Evolutionary conservation across 1,140 invertebrate species (phyloP), one percentile per base, ranked within the genome.

Genomic region (Caerostris darwini): DNA sequence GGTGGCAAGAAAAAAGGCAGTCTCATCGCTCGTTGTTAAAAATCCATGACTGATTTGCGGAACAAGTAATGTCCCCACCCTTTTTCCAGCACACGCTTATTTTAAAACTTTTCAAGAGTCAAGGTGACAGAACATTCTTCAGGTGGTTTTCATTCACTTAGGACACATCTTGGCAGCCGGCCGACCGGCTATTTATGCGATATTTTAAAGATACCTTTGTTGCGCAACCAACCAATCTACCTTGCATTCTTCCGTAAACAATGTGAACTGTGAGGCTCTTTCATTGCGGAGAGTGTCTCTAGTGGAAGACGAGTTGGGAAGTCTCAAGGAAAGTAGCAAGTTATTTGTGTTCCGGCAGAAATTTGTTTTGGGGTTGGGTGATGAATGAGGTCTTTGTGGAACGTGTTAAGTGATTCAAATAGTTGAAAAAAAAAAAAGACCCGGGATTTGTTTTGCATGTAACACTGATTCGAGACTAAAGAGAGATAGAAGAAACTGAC

Each of bases 91-190:
- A 10, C 56, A 50, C 59, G 82, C 19, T 57, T 64, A 64, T 57
- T 88, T 88, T 88, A 88, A 88, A 88, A 64, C 19, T 12, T 57
- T 10, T 19, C 82, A 88, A n/a, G 17, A 53, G 19, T 53, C 58
- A 64, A 88, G 86, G 86, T 88, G 59, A 64, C 50, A 34, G 14
- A 53, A 53, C 86, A 88, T 88, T 88, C 86, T 64, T 88, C 86
- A 87, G 92, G 82, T 69, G 59, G 92, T 93, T 91, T 19, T 82
- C 53, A 59, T 17, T 71, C 92, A 93, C 90, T 34, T 85, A 92
- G 54, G n/a, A 12, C 12, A 59, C 19, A 61, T 86, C 2, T 93
- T 93, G 92, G 92, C 92, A 17, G 3, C 7, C 7, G 6, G 92
- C 92, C 92, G 61, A 86, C 12, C 5, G 8, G 92, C 19, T 61